These are phyloP conservation scores for Hirtodrosophila confusa DNA, from an alignment of 2,888 invertebrate species.

Conservation along the genomic window DNA sequence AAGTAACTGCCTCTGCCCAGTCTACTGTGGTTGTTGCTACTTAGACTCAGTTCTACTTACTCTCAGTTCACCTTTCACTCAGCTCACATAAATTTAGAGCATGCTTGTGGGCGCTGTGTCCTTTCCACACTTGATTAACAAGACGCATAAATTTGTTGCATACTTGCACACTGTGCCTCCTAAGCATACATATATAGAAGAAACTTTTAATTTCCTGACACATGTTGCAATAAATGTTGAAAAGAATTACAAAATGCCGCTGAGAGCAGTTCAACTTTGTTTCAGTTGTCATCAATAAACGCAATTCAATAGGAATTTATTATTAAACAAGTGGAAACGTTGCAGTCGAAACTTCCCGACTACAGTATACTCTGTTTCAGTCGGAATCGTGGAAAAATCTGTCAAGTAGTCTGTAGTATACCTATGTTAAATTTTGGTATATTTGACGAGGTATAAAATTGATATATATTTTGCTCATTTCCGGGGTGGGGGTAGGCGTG, in stretches of 20 bases:
- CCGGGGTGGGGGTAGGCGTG: too few species aligned
- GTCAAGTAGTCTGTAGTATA: too few species aligned
- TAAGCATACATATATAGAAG: slow-evolving; percentile 2
- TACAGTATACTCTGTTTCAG: too few species aligned
- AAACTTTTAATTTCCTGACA: slow-evolving; percentile 52
- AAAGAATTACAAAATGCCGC: slow-evolving; percentile 3
- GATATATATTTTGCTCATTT: too few species aligned
- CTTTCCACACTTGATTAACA: slow-evolving; percentile 1
- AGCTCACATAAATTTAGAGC: slow-evolving; percentile 2
- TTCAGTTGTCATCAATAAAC: not conserved
- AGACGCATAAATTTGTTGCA: slow-evolving; percentile 26
- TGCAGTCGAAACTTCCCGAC: too few species aligned
- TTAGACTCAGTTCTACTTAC: not conserved
- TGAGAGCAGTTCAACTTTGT: not conserved
- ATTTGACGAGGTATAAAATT: too few species aligned
- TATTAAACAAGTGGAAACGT: too few species aligned
- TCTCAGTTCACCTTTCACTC: slow-evolving; percentile 1
- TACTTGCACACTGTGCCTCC: slow-evolving; percentile 4
- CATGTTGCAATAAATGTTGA: slow-evolving; percentile 22
- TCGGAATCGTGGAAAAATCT: too few species aligned
- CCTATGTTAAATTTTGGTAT: too few species aligned
- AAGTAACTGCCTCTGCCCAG: slow-evolving; percentile 25
- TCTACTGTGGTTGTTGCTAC: slow-evolving; percentile 4
- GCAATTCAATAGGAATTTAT: too few species aligned
- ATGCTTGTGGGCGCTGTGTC: not conserved